Evolutionary conservation across 2,888 invertebrate genomes (phyloP).

Genomic region (Sisyra terminalis): DNA sequence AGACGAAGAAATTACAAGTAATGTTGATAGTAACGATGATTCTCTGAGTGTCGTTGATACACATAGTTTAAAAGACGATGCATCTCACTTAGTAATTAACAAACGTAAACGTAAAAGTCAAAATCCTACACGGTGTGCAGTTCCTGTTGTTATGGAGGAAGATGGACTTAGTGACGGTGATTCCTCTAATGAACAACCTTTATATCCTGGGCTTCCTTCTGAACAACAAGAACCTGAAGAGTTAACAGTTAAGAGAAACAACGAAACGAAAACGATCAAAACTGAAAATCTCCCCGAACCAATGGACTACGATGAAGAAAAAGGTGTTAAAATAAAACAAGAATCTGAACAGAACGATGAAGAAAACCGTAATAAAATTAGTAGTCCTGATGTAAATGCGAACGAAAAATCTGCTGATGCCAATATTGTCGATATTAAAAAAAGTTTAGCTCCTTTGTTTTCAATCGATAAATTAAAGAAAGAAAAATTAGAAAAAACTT

Average conservation of each 20-base stretch:
- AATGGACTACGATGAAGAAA: slow-evolving; percentile 13
- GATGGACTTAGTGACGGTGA: slow-evolving; percentile 40
- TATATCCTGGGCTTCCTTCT: slow-evolving; percentile 19
- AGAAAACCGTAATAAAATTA: slow-evolving; percentile 25
- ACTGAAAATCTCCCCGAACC: slow-evolving; percentile 3
- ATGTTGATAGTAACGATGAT: slow-evolving; percentile 48
- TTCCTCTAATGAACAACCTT: slow-evolving; percentile 35
- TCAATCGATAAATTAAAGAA: slow-evolving; percentile 25
- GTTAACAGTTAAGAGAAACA: slow-evolving; percentile 13
- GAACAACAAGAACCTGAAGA: slow-evolving; percentile 15
- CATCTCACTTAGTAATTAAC: slow-evolving; percentile 38
- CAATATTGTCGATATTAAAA: slow-evolving; percentile 23
- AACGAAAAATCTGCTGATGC: slow-evolving; percentile 24
- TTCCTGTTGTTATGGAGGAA: slow-evolving; percentile 33
- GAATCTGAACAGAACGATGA: slow-evolving; percentile 18
- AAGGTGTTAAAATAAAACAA: slow-evolving; percentile 10
- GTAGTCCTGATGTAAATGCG: slow-evolving; percentile 24
- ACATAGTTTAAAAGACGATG: slow-evolving; percentile 35
- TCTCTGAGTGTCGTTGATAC: slow-evolving; percentile 35
- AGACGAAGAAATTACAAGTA: slow-evolving; percentile 37
- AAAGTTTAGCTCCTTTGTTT: slow-evolving; percentile 25
- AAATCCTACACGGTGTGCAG: slow-evolving; percentile 70
- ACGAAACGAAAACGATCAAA: background rate
- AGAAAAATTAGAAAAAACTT: slow-evolving; percentile 21
- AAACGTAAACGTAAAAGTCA: slow-evolving; percentile 77